Evolutionary conservation across 2,888 invertebrate species (phyloP).

Genomic region (Lasioglossum malachurum): DNA sequence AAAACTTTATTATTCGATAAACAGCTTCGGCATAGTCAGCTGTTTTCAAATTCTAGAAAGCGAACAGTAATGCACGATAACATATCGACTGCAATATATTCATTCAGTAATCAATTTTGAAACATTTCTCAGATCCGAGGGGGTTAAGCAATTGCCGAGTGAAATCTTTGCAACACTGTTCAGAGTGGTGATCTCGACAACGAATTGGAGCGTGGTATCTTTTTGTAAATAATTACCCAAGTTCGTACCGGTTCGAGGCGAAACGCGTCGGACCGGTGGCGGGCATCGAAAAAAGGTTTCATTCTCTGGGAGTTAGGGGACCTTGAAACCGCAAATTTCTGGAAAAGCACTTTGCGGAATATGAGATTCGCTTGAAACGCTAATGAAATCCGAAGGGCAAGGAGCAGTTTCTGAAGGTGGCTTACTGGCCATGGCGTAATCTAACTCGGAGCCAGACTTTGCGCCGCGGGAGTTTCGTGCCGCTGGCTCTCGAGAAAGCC

Average conservation of each 20-base stretch:
- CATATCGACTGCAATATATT: no score
- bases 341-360: conserved; percentile 77
- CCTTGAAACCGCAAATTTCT: conserved; percentile 70
- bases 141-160: neutral
- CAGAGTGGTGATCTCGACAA: neutral
- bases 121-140: neutral
- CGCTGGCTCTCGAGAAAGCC: conserved; percentile 77
- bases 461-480: conserved; percentile 78
- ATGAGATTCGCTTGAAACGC: conserved; percentile 78
- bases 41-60: no score
- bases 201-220: neutral
- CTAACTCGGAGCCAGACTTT: conserved; percentile 82
- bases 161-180: neutral
- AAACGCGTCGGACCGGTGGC: neutral
- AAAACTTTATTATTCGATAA: neutral
- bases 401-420: conserved; percentile 82
- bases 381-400: conserved; percentile 83
- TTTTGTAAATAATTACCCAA: neutral
- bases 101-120: no score
- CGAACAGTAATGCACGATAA: no score
- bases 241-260: neutral
- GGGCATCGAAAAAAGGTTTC: conserved; percentile 48
- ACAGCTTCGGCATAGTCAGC: neutral
- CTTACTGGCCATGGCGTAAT: conserved; percentile 82
- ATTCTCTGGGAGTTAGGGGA: conserved; percentile 64